Percentiles rank a stretch among this genome's conserved stretches.
These are phyloP conservation scores for Platorchestia sp. DNA, from an alignment of 1,140 invertebrate species.

Conservation along the genomic window DNA sequence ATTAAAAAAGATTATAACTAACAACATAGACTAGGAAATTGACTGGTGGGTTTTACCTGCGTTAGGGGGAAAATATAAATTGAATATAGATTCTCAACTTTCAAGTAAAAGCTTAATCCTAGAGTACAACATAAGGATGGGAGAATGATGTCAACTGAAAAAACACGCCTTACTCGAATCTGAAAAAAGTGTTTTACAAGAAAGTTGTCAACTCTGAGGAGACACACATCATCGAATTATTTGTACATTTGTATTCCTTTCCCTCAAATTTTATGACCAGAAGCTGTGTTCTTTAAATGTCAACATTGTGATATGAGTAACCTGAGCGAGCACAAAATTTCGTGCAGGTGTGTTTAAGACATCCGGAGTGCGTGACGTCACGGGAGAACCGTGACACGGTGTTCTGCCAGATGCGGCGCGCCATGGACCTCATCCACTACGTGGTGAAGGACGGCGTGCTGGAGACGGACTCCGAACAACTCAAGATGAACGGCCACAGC, in stretches of 20 bases:
- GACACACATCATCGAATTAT: neutral
- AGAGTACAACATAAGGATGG: no score
- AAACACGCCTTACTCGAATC: neutral
- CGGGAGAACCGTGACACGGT: constrained; percentile 97
- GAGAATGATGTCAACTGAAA: neutral
- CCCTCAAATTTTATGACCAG: no score
- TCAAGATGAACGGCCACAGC: constrained; percentile 67
- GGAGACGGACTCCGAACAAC: constrained; percentile 73
- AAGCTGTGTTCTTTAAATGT: neutral
- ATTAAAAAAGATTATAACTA: no score
- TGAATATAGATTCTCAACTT: no score
- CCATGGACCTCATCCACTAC: constrained; percentile 97
- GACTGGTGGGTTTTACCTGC: no score
- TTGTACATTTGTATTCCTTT: no score
- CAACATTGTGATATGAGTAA: neutral
- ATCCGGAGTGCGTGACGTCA: constrained; percentile 93
- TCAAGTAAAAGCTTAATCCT: no score
- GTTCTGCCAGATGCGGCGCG: constrained; percentile 95
- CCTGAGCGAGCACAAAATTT: neutral
- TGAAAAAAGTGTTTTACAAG: neutral
- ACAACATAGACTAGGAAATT: no score
- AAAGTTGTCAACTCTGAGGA: neutral
- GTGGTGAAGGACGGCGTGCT: constrained; percentile 94
- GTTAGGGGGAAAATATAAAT: no score
- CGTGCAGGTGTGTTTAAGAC: constrained; percentile 82